A percentile compares a stretch with the other conserved stretches of the same genome.
Conservation (phyloP, 2,888 invertebrate species). For the Carpatolechia fugitivella region DNA sequence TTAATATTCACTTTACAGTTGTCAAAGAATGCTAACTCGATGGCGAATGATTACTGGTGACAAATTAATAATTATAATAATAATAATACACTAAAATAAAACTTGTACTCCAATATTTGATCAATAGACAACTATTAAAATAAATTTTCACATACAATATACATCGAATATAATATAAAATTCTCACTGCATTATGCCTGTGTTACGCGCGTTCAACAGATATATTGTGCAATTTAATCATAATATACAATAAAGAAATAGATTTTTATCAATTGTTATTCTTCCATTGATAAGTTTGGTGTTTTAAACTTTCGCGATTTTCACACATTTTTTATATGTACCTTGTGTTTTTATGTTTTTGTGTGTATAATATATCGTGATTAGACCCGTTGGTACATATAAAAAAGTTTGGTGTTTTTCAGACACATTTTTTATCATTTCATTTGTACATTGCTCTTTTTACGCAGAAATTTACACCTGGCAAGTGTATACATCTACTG, state of each 20-base stretch:
- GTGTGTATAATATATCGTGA: too few relatives aligned
- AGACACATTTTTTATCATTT: too few relatives aligned
- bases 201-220: constrained; percentile 20
- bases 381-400: too few relatives aligned
- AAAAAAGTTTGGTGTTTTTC: too few relatives aligned
- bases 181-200: constrained; percentile 41
- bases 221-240: background rate
- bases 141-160: constrained; percentile 65
- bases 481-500: too few relatives aligned
- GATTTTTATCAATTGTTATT: too few relatives aligned
- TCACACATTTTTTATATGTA: too few relatives aligned
- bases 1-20: background rate
- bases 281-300: too few relatives aligned
- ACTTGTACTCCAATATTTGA: constrained; percentile 55
- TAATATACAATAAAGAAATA: background rate
- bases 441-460: too few relatives aligned
- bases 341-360: too few relatives aligned
- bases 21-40: constrained; percentile 28
- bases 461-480: too few relatives aligned
- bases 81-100: constrained; percentile 30
- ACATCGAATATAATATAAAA: constrained; percentile 69
- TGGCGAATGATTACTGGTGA: constrained; percentile 34
- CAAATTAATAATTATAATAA: constrained; percentile 23
- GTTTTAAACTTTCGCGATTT: too few relatives aligned
- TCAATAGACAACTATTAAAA: constrained; percentile 63